Conservation (phyloP, 2,797 vertebrate genomes). For the Brachymystax lenok region DNA sequence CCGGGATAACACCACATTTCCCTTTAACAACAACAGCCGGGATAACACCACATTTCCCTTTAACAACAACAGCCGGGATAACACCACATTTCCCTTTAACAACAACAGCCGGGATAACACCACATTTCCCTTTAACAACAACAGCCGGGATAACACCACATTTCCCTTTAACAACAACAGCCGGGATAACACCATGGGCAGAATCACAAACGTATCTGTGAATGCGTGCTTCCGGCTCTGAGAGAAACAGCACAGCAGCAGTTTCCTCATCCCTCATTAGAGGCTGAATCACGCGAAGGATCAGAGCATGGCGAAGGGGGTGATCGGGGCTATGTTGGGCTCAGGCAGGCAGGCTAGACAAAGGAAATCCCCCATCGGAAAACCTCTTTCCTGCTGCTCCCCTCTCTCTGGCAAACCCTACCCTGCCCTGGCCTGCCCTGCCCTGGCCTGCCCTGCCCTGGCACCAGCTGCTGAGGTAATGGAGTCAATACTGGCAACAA, state of each 20-base stretch:
- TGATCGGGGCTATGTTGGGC: not conserved
- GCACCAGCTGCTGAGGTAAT: not conserved
- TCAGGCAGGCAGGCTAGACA: not conserved
- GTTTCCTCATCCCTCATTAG: not conserved
- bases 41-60: not conserved
- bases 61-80: not conserved
- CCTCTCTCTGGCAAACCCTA: not conserved
- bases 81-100: not conserved
- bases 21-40: not conserved
- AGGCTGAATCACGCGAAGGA: not conserved
- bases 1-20: not conserved
- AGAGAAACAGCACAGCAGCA: not conserved
- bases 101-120: not conserved
- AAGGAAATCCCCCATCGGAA: not conserved
- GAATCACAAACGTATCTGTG: not conserved
- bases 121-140: not conserved
- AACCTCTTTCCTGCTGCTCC: not conserved
- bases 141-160: not conserved
- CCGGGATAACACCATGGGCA: not conserved
- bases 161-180: constrained; percentile 6
- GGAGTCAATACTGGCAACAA: not conserved
- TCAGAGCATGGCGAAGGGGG: not conserved
- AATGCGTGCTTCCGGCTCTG: not conserved
- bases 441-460: too few species aligned
- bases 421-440: not conserved